These are phyloP conservation scores for Pantala flavescens DNA, from an alignment of 1,140 invertebrate genomes.

Conservation along the genomic window DNA sequence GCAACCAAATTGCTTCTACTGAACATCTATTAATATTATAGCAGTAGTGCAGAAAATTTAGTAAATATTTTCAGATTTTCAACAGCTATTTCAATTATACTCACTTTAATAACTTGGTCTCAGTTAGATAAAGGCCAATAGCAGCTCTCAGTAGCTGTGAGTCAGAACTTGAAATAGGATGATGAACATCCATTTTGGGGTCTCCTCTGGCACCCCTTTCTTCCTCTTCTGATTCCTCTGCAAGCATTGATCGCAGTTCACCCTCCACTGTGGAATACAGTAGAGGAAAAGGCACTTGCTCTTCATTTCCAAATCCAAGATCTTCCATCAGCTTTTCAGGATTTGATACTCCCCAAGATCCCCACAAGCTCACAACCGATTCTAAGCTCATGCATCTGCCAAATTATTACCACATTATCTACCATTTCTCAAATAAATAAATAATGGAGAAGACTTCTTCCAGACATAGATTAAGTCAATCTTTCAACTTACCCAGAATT, in stretches of 20 bases:
- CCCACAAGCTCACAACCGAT: not conserved
- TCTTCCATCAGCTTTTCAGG: not conserved
- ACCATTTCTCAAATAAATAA: no score
- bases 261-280: not conserved
- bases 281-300: not conserved
- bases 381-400: not conserved
- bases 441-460: not conserved
- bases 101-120: not conserved
- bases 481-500: not conserved
- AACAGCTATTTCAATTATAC: not conserved
- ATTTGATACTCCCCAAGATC: not conserved
- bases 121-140: not conserved
- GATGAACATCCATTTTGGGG: not conserved
- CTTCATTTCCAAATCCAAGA: constrained; percentile 1
- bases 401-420: not conserved
- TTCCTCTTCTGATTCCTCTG: not conserved
- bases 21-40: no score
- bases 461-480: not conserved
- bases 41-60: no score
- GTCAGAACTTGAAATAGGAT: not conserved
- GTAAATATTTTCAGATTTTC: no score
- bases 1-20: no score
- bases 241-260: not conserved
- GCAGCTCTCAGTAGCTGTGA: not conserved
- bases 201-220: not conserved